Base-by-base conservation (phyloP, 2,113 vertebrate genomes). In the Pelvicachromis taeniatus region DNA sequence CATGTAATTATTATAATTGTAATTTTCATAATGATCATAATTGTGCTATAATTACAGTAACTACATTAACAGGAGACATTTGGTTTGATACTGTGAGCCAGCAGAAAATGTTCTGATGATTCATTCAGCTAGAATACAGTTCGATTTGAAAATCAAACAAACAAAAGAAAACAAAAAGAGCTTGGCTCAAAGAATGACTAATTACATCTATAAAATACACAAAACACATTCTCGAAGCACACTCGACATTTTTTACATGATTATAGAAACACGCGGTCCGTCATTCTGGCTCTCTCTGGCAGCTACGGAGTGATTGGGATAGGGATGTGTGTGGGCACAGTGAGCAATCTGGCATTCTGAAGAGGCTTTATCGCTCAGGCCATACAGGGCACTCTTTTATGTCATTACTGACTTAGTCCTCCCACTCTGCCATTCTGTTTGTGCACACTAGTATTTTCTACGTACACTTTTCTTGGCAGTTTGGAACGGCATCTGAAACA, bases 311-410 rank as follows among this genome's bases (percentile, higher is more conserved):
- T 85, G 86, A 92, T 90, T 84, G 86, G 80, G 70, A 84, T 50
- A 50, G 80, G 87, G 86, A 91, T 89, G 91, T 92, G 87, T 85
- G 85, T 89, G 90, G 88, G 86, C 83, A 90, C 82, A 78, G 79
- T 87, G 88, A 90, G 88, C 75, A 92, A 83, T 87, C 59, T 91
- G 86, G 83, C 87, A 82, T 91, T 87, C 61, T 87, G 79, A 91
- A 87, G 85, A 81, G 80, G 90, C 87, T 92, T 90, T 92, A 93
- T 88, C 55, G 19, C 81, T 87, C 38, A 75, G 87, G 75, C 83
- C 9, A 40, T 78, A 86, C 73, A 12, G 78, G 81, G 78, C 59
- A 56, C n/a, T 56, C 55, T 88, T 92, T 87, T 65, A 91, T 85
- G 85, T 83, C 84, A 86, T 91, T 81, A 85, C 82, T 84, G 88